Conservation (phyloP, 2,888 invertebrate species). For the Crioceris asparagi region DNA sequence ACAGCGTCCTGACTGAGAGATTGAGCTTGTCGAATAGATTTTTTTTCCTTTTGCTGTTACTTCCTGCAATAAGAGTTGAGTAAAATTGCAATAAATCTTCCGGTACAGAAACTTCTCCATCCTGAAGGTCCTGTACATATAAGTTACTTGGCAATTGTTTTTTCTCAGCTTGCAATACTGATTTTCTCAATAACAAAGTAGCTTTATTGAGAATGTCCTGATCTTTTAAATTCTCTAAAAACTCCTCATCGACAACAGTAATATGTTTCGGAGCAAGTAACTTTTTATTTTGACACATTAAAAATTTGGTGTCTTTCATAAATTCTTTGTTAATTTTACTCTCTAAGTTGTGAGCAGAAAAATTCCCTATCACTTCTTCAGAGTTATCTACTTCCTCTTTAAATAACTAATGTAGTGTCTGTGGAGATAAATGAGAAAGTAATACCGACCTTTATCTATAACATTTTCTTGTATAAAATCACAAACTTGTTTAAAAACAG, state of each 20-base stretch:
- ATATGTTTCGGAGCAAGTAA: constrained; percentile 20
- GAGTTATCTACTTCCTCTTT: constrained; percentile 18
- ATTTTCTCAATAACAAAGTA: constrained; percentile 19
- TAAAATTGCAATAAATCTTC: too few relatives aligned
- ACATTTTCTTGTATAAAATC: constrained; percentile 19
- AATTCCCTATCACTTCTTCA: constrained; percentile 14
- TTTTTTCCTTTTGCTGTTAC: constrained; percentile 9
- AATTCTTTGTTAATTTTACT: constrained; percentile 18
- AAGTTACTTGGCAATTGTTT: constrained; percentile 19
- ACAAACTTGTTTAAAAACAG: constrained; percentile 21
- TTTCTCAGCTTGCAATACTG: constrained; percentile 13
- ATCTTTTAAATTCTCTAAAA: constrained; percentile 19
- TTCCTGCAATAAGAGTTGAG: constrained; percentile 11
- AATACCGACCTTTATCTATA: constrained; percentile 22
- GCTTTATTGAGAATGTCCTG: constrained; percentile 18
- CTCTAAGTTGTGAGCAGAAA: constrained; percentile 20
- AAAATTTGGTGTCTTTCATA: constrained; percentile 19
- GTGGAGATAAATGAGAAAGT: constrained; percentile 21
- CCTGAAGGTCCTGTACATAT: too few relatives aligned
- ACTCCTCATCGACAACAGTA: constrained; percentile 13
- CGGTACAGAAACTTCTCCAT: too few relatives aligned
- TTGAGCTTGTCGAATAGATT: too few relatives aligned
- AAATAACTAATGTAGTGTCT: constrained; percentile 20
- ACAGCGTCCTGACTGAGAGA: neutral
- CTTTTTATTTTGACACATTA: constrained; percentile 21